Percentiles rank a stretch among this genome's conserved stretches.
Evolutionary conservation across 2,113 vertebrate species (phyloP).

Genomic region (Oryzias woworae): DNA sequence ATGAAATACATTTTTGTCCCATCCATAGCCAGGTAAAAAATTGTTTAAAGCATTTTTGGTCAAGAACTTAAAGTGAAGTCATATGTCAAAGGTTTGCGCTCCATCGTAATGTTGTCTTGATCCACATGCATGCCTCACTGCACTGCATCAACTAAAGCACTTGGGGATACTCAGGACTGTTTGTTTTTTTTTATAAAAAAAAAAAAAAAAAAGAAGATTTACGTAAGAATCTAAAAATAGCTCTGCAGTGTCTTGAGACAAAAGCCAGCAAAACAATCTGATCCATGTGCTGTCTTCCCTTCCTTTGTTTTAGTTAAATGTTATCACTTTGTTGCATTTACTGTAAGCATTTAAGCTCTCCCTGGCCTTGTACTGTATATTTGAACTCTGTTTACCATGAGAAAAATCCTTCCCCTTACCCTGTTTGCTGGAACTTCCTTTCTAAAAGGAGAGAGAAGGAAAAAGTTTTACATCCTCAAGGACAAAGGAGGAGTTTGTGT

Average conservation of each 20-base stretch:
- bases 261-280: slow-evolving; percentile 10
- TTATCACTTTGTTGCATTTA: slow-evolving; percentile 8
- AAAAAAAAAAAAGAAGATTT: not conserved
- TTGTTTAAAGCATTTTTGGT: too few species aligned
- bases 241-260: slow-evolving; percentile 22
- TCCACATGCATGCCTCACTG: not conserved
- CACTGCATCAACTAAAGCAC: not conserved
- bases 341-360: slow-evolving; percentile 15
- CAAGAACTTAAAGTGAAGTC: too few species aligned
- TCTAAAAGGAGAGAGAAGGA: slow-evolving; percentile 46
- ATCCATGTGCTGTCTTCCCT: slow-evolving; percentile 14
- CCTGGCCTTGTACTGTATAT: slow-evolving; percentile 34
- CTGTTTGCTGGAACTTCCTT: slow-evolving; percentile 62
- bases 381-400: slow-evolving; percentile 44
- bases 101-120: too few species aligned
- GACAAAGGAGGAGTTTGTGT: slow-evolving; percentile 85
- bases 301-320: slow-evolving; percentile 10
- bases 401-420: slow-evolving; percentile 34
- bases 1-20: too few species aligned
- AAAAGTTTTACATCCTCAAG: slow-evolving; percentile 78
- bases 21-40: too few species aligned
- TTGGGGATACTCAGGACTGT: not conserved
- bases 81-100: too few species aligned
- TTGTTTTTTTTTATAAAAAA: too few species aligned
- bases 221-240: slow-evolving; percentile 40